Evolutionary conservation across 2,888 invertebrate genomes (phyloP), one percentile per base, ranked within the genome.

Genomic region (Drosophila testacea): DNA sequence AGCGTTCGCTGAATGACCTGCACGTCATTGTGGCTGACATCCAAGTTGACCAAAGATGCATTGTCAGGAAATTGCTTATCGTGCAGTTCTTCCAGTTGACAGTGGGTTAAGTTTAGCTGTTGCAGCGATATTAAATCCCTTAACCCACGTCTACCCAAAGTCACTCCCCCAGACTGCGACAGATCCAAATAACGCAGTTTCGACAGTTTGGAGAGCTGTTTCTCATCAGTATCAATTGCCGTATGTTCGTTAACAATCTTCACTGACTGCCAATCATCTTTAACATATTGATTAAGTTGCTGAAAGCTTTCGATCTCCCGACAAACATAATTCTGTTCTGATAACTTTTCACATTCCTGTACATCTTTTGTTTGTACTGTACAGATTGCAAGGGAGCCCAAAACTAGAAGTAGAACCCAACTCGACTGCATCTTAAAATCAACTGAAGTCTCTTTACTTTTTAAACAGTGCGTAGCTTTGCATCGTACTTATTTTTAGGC

Each of bases 1-100:
- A 83, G 66, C 2, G 66, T 63, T 0, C 63, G 67, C 1, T 59
- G 75, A 11, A 92, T 48, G 0, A 51, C 6, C 34, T 54, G 47
- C 16, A 92, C 61, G 9, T 75, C 73, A 69, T 92, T 92, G 67
- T 76, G 68, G 65, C 91, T 92, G 3, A 73, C 85, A 79, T 92
- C 92, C 9, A 92, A 54, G 39, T 57, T 65, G 44, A 80, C 38
- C 2, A 92, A 32, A n/a, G 69, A 57, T 3, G 77, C 72, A 1
- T 64, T 64, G 4, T 55, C 42, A 4, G 38, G 46, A 71, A 91
- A 91, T 39, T 90, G 83, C 10, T 63, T 62, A 0, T 41, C 66
- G 4, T 83, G 76, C 34, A 92, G 66, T 13, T 59, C 42, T 13
- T 82, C 77, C 62, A 91, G 59, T 41, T 83, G 69, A 6, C 83